phyloP scores from a whole-genome alignment of 2,888 invertebrate genomes.

The Drosophila merina region DNA sequence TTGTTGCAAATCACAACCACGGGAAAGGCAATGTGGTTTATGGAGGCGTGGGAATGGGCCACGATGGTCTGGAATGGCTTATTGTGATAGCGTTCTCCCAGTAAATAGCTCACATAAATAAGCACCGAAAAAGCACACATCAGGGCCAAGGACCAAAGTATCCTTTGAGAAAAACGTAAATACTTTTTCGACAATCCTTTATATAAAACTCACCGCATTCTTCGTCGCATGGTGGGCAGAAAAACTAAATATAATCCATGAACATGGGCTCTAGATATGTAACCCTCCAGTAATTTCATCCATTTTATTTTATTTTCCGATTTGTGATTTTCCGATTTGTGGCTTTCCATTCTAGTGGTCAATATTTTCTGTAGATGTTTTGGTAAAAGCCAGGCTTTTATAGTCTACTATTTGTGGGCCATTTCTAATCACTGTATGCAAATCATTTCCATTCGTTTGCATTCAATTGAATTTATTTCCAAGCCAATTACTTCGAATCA shows the following conservation, averaged over 20 bases:
- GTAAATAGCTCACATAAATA: constrained; percentile 64
- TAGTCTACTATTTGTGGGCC: neutral
- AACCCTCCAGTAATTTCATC: constrained; percentile 49
- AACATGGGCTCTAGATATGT: constrained; percentile 51
- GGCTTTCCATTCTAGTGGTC: neutral
- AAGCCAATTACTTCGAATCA: neutral
- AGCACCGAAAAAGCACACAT: constrained; percentile 65
- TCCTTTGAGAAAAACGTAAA: constrained; percentile 36
- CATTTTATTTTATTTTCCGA: constrained; percentile 30
- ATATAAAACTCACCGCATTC: constrained; percentile 61
- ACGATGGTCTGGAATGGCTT: constrained; percentile 79
- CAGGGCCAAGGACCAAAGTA: constrained; percentile 72
- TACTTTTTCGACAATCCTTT: too few species aligned
- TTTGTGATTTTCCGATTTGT: neutral
- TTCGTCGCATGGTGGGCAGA: constrained; percentile 50
- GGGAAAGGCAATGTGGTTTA: constrained; percentile 80
- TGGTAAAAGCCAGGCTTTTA: neutral
- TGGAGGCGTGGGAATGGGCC: constrained; percentile 72
- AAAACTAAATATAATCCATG: constrained; percentile 67
- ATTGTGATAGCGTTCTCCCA: constrained; percentile 69
- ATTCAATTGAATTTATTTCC: neutral
- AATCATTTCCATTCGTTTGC: constrained; percentile 1
- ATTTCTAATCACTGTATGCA: neutral
- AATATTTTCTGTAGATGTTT: neutral
- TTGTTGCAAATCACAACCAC: constrained; percentile 81